Evolutionary conservation across 2,888 invertebrate genomes (phyloP), one percentile per base, ranked within the genome.

Genomic region (Meghimatium bilineatum): DNA sequence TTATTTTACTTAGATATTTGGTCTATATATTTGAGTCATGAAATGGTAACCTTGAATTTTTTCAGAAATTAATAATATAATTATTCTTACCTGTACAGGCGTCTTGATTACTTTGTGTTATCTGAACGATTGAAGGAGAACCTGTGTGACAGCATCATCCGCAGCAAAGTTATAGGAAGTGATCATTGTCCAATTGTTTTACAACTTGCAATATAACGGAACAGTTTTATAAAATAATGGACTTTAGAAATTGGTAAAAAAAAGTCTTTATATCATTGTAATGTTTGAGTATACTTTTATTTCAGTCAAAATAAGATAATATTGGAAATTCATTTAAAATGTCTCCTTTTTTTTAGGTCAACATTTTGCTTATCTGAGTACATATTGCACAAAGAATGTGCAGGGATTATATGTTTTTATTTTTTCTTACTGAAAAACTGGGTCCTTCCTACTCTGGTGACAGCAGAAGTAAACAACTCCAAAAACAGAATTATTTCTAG

Each of bases 101-200:
- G 99, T 90, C 94, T 99, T 92, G 99, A 99, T 94, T 99, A 99
- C 94, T 99, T 97, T 93, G 95, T 99, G 80, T 94, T 97, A 17
- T 98, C 99, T 0, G 95, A 98, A 90, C 95, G 96, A 81, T 95
- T 99, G 38, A 92, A 96, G 88, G 90, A 93, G 12, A 95, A 96
- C 60, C 94, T 99, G 67, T 97, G 97, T 92, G 98, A 99, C 93
- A 96, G 95, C 92, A 95, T 96, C 36, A 97, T 99, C 88, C 95
- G 97, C 76, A 95, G 95, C 82, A 94, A 96, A 87, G 96, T 98
- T 8, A 95, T 95, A 92, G 99, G 99, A 66, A 98, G 98, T 92
- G 99, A 99, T 94, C 99, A 99, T 94, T 99, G 99, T 93, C 99
- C 99, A 0, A 95, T 99, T 88, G 95, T 96, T 14, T 86, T 91